These are phyloP conservation scores for Hermodice carunculata DNA, from an alignment of 2,888 invertebrate species.

Conservation along the genomic window DNA sequence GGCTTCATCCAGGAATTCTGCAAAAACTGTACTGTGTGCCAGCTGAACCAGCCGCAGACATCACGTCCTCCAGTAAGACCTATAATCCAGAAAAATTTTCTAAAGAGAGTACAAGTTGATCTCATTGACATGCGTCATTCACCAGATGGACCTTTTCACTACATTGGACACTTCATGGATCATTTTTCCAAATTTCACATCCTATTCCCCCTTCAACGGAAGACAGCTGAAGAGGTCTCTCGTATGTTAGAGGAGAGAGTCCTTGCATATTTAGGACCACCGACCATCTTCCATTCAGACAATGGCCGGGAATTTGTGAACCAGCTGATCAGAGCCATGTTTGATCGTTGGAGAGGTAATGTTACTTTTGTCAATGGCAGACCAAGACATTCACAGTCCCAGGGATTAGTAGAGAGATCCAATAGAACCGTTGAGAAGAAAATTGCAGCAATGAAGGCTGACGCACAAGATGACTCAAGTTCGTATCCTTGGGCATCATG, in stretches of 20 bases:
- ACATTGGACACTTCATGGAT: no score
- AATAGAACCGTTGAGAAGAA: neutral
- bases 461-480: neutral
- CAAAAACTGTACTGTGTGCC: neutral
- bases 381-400: neutral
- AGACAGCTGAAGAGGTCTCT: neutral
- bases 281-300: neutral
- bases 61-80: neutral
- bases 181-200: no score
- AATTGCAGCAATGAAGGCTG: neutral
- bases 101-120: neutral
- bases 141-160: neutral
- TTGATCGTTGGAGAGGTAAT: neutral
- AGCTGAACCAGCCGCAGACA: neutral
- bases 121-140: neutral
- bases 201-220: neutral
- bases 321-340: neutral
- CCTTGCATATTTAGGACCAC: neutral
- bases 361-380: neutral
- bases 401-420: neutral
- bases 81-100: neutral
- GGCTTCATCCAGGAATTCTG: neutral
- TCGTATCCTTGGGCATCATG: slow-evolving; percentile 1
- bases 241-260: neutral
- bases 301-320: no score